Evolutionary conservation across 2,113 vertebrate genomes (phyloP).

Genomic region (Synchiropus splendidus): DNA sequence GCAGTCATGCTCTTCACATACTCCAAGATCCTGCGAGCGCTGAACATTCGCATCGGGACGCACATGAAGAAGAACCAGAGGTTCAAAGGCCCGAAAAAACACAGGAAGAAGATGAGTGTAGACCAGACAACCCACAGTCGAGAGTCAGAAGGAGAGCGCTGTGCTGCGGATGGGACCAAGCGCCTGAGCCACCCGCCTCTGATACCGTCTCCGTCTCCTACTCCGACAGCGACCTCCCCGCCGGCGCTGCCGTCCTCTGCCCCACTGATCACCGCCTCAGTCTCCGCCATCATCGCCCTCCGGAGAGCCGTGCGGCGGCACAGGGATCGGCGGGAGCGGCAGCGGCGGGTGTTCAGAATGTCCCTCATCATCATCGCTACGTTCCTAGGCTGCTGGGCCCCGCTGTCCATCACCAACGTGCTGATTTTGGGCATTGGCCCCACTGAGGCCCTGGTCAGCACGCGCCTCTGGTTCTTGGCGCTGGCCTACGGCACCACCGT

Average conservation of each 20-base stretch:
- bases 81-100: constrained; percentile 40
- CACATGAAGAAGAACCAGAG: constrained; percentile 61
- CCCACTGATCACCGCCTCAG: constrained; percentile 59
- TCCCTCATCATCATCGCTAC: constrained; percentile 71
- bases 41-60: constrained; percentile 74
- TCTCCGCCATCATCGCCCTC: constrained; percentile 70
- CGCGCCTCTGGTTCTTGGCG: constrained; percentile 72
- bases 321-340: constrained; percentile 65
- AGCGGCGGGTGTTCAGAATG: constrained; percentile 68
- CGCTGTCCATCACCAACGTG: constrained; percentile 67
- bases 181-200: constrained; percentile 61
- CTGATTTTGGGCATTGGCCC: constrained; percentile 70
- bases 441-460: constrained; percentile 58
- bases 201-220: constrained; percentile 47
- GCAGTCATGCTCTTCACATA: constrained; percentile 72
- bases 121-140: constrained; percentile 20
- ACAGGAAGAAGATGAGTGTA: constrained; percentile 34
- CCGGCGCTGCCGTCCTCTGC: constrained; percentile 51
- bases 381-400: constrained; percentile 70
- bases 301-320: constrained; percentile 67
- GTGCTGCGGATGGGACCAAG: constrained; percentile 41
- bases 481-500: constrained; percentile 69
- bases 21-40: constrained; percentile 69
- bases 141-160: constrained; percentile 31
- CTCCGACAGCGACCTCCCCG: constrained; percentile 61